Conservation (phyloP, 2,797 vertebrate genomes). For the Glyptemys insculpta region DNA sequence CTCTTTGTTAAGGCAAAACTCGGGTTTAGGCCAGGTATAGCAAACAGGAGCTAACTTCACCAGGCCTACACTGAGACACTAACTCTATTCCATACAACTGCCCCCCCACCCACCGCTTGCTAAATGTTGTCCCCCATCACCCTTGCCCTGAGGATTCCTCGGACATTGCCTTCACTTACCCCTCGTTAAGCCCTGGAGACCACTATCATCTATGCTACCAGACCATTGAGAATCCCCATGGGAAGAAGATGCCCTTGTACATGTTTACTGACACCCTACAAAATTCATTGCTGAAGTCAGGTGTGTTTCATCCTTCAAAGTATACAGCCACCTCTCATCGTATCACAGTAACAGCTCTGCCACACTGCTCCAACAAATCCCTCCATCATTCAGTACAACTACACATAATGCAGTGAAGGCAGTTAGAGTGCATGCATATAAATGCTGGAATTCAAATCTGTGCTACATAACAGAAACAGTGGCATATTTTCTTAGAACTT, state of each 20-base stretch:
- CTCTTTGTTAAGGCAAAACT: not conserved
- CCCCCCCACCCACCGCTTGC: not conserved
- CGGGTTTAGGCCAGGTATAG: not conserved
- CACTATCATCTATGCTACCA: not conserved
- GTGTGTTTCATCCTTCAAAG: not conserved
- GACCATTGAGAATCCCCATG: not conserved
- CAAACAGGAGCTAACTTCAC: not conserved
- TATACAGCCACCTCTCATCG: not conserved
- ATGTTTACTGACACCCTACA: not conserved
- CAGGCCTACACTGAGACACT: not conserved
- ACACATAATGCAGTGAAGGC: not conserved
- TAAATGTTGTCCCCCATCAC: not conserved
- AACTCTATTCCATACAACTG: not conserved
- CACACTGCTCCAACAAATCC: not conserved
- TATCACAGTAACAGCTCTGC: not conserved
- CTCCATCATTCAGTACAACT: not conserved
- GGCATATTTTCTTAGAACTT: not conserved
- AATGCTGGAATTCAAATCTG: not conserved
- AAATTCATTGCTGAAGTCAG: not conserved
- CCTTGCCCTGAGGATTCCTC: slow-evolving; percentile 6
- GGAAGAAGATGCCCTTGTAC: not conserved
- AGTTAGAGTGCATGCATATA: not conserved
- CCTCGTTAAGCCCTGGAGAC: not conserved
- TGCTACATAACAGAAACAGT: not conserved
- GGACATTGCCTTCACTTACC: not conserved